Evolutionary conservation across 2,113 vertebrate species (phyloP), one percentile per base, ranked within the genome.

Genomic region (Dromaius novaehollandiae): DNA sequence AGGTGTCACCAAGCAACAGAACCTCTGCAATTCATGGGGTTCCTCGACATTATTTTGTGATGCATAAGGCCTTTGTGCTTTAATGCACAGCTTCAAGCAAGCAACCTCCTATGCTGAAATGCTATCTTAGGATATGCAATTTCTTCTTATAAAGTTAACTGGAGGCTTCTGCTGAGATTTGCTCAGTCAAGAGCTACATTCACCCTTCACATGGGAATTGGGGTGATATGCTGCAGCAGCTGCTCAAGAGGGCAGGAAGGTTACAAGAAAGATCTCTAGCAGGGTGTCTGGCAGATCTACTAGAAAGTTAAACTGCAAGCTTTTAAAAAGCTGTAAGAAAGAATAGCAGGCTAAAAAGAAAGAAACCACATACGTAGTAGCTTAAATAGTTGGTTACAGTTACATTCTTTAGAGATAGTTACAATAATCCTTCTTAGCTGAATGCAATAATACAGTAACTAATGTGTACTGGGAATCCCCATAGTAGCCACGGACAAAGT

Each of bases 391-490:
- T 79, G 13, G 3, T 80, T 55, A 66, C 30, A 71, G 25, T 42
- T 80, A 38, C 4, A 80, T n/a, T 32, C 34, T 84, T 40, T 38
- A 61, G 66, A 93, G 48, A 38, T 7, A 71, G 28, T 56, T 80
- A 80, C 19, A 88, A 22, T 4, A 75, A 60, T n/a, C 42, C 69
- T 42, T 56, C 51, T 85, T 16, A 51, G 65, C 14, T 17, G 14
- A 34, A 82, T 4, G 13, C 13, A 38, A 14, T 26, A 65, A n/a
- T 42, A 21, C 82, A 82, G 81, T 82, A 87, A 93, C 15, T 68
- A 13, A 7, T 61, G 13, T 1, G 10, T 5, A 34, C 53, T 82
- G 82, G 78, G 92, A 96, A 93, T 92, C 84, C 91, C 89, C 86
- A 24, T 1, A 44, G 53, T 65, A 71, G 63, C 28, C 44, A 56